Evolutionary conservation across 2,113 vertebrate genomes (phyloP).

Genomic region (Cettia cetti): DNA sequence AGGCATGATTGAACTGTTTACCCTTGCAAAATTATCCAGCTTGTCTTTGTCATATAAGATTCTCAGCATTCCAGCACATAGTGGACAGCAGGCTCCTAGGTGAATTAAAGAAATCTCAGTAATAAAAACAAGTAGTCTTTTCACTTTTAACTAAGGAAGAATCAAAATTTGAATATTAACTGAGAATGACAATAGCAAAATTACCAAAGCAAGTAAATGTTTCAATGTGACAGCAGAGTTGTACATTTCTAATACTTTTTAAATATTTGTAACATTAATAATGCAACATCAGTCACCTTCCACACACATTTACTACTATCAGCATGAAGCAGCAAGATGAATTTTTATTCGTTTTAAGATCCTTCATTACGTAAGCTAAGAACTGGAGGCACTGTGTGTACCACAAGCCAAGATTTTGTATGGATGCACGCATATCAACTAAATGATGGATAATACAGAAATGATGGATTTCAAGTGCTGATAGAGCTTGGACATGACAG

Average conservation of each 20-base stretch:
- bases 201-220: not conserved
- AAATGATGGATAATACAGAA: not conserved
- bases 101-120: not conserved
- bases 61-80: constrained; percentile 93
- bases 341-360: not conserved
- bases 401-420: not conserved
- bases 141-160: not conserved
- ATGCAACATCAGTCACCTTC: not conserved
- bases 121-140: not conserved
- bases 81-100: constrained; percentile 91
- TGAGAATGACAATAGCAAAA: not conserved
- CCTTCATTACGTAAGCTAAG: not conserved
- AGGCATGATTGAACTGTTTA: constrained; percentile 43
- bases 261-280: not conserved
- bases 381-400: not conserved
- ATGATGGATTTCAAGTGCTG: not conserved
- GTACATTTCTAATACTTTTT: not conserved
- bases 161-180: not conserved
- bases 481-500: not conserved
- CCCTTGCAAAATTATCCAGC: constrained; percentile 91
- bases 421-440: not conserved
- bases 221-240: not conserved
- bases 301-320: not conserved
- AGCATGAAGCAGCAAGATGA: not conserved
- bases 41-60: constrained; percentile 92